Percentiles rank a stretch among this genome's conserved stretches.
These are phyloP conservation scores for Grammomys surdaster DNA, from an alignment of 2,113 vertebrate species.

Conservation along the genomic window DNA sequence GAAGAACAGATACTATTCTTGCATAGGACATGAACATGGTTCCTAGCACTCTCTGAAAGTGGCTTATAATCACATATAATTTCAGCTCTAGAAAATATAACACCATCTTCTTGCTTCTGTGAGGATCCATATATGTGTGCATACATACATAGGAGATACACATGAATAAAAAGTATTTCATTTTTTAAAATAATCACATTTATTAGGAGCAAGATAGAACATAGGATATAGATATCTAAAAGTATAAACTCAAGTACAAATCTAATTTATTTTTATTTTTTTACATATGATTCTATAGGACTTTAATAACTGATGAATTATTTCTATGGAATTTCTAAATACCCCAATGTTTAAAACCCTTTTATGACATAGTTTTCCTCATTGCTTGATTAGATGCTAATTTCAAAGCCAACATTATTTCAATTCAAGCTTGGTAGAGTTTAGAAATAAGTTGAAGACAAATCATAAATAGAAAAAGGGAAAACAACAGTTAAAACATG, in stretches of 20 bases:
- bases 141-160: background rate
- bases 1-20: background rate
- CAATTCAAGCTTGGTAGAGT: background rate
- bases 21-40: background rate
- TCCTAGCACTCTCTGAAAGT: background rate
- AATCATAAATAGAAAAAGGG: background rate
- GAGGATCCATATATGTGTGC: background rate
- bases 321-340: background rate
- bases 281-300: background rate
- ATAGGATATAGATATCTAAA: background rate
- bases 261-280: background rate
- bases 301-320: background rate
- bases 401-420: background rate
- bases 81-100: background rate
- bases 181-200: conserved; percentile 24
- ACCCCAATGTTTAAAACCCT: background rate
- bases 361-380: background rate
- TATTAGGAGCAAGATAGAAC: background rate
- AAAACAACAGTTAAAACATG: conserved; percentile 8
- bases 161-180: background rate
- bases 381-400: background rate
- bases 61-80: background rate
- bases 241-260: background rate
- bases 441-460: background rate
- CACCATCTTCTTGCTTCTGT: background rate